Evolutionary conservation across 2,888 invertebrate genomes (phyloP).

Genomic region (Trachelus troglodyta): DNA sequence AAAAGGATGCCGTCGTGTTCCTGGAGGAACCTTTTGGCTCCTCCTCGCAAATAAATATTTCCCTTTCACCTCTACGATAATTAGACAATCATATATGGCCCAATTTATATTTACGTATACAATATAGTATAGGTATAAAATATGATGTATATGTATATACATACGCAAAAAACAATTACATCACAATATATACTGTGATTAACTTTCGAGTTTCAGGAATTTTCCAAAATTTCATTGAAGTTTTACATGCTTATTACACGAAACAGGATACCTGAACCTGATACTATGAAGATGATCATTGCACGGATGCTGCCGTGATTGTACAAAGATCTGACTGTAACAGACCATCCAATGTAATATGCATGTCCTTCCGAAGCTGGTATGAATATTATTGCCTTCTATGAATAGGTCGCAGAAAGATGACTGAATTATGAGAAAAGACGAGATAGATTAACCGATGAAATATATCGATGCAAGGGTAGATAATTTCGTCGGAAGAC

Average conservation of each 20-base stretch:
- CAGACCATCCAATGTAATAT: background rate
- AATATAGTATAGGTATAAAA: background rate
- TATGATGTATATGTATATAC: too few species aligned
- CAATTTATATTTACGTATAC: background rate
- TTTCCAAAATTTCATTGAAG: background rate
- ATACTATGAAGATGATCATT: background rate
- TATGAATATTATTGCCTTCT: conserved; percentile 16
- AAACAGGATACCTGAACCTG: background rate
- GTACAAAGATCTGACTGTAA: background rate
- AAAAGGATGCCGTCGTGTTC: background rate
- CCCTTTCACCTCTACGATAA: background rate
- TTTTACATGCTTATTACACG: background rate
- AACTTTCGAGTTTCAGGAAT: background rate
- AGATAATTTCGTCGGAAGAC: background rate
- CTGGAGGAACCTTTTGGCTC: background rate
- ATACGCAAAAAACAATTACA: background rate
- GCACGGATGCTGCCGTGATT: background rate
- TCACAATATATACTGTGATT: background rate
- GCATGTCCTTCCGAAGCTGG: background rate
- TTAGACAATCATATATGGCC: background rate
- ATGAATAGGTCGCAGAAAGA: conserved; percentile 9
- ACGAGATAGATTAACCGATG: conserved; percentile 22
- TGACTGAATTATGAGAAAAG: conserved; percentile 16
- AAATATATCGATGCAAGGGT: conserved; percentile 5
- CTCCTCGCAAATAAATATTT: background rate